phyloP scores from a whole-genome alignment of 2,113 vertebrate genomes.

The Vidua macroura region DNA sequence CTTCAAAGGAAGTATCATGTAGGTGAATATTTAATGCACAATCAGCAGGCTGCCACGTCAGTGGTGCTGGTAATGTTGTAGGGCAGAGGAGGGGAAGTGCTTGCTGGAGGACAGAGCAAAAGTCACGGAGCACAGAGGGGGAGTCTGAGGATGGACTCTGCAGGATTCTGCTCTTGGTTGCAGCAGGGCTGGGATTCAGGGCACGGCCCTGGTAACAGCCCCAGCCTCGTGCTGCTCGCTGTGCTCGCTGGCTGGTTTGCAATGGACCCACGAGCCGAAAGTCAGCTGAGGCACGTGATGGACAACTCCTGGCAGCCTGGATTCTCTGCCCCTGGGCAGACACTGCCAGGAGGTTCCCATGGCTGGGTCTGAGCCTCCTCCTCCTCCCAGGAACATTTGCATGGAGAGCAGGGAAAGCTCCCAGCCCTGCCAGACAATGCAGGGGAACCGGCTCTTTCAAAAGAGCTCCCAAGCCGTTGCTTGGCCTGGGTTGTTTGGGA shows the following conservation, averaged over 20 bases:
- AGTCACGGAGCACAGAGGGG: background rate
- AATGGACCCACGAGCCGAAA: background rate
- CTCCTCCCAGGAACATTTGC: background rate
- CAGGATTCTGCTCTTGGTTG: background rate
- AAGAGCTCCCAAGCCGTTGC: background rate
- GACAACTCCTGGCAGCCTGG: background rate
- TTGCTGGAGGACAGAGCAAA: background rate
- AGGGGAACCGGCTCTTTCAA: background rate
- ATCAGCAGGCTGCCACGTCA: background rate
- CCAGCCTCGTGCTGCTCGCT: background rate
- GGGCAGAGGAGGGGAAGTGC: background rate
- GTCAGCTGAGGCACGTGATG: fast-evolving
- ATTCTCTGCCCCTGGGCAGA: background rate
- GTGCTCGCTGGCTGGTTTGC: fast-evolving
- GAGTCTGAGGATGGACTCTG: background rate
- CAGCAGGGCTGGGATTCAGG: background rate
- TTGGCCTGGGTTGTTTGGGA: background rate
- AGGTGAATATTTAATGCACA: constrained; percentile 50
- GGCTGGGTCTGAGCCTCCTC: background rate
- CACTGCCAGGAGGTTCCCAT: background rate
- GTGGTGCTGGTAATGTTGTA: background rate
- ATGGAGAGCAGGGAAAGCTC: background rate
- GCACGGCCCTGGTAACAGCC: background rate
- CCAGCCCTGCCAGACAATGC: background rate
- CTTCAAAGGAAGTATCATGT: constrained; percentile 36